Evolutionary conservation across 2,888 invertebrate species (phyloP).

Genomic region (Eupeodes latifasciatus): DNA sequence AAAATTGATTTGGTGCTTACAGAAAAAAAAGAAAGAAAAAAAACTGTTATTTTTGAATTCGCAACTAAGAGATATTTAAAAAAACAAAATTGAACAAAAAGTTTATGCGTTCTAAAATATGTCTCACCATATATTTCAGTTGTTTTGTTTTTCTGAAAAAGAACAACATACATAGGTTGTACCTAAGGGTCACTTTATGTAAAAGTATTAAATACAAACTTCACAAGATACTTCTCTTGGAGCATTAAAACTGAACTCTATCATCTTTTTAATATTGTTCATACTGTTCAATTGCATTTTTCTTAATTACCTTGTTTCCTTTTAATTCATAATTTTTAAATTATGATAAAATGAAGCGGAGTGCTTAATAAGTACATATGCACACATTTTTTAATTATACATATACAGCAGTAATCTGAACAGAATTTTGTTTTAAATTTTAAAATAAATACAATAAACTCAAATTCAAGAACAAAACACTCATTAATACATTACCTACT

Average conservation of each 20-base stretch:
- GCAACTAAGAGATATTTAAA: constrained; percentile 40
- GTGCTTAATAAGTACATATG: too few species aligned
- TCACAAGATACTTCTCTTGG: too few species aligned
- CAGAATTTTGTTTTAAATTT: background rate
- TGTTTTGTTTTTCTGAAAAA: background rate
- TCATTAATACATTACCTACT: constrained; percentile 42
- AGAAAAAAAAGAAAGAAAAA: constrained; percentile 14
- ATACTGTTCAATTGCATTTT: too few species aligned
- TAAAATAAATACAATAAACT: constrained; percentile 19
- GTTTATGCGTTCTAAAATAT: too few species aligned
- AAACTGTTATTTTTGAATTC: constrained; percentile 37
- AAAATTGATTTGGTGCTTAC: constrained; percentile 65
- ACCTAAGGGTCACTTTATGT: too few species aligned
- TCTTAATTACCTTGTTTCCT: too few species aligned
- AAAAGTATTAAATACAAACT: too few species aligned
- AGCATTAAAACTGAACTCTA: too few species aligned
- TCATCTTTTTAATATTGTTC: too few species aligned
- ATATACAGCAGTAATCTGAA: constrained; percentile 9
- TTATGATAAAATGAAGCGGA: too few species aligned
- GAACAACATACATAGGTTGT: too few species aligned
- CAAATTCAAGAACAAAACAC: constrained; percentile 24
- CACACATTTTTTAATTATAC: background rate
- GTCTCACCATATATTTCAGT: constrained; percentile 1
- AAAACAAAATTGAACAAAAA: constrained; percentile 49
- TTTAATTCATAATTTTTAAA: too few species aligned